Evolutionary conservation across 1,140 invertebrate genomes (phyloP).

Genomic region (Aphelenchoides besseyi): DNA sequence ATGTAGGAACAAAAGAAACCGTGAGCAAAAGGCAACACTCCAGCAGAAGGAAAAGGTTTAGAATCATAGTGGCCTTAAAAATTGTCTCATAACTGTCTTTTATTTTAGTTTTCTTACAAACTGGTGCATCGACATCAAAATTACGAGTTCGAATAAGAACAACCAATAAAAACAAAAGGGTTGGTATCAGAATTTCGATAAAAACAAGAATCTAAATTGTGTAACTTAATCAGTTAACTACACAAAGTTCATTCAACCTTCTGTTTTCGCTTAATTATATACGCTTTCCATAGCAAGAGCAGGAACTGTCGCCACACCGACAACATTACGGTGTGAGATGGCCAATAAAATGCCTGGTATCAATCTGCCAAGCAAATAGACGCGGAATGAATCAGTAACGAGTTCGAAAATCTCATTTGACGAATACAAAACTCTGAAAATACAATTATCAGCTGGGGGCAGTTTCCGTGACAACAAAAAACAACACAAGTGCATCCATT

Average conservation of each 20-base stretch:
- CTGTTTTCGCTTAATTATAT: slow-evolving; percentile 27
- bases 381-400: background rate
- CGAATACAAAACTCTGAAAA: slow-evolving; percentile 1
- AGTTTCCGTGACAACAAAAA: slow-evolving; percentile 3
- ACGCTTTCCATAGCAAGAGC: slow-evolving; percentile 26
- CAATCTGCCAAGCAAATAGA: background rate
- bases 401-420: background rate
- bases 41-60: slow-evolving; percentile 69
- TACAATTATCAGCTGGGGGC: background rate
- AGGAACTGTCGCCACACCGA: slow-evolving; percentile 24
- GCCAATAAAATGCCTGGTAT: no score
- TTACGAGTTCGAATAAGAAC: slow-evolving; percentile 25
- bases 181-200: slow-evolving; percentile 27
- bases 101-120: slow-evolving; percentile 1
- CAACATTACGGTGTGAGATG: no score
- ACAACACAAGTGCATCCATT: background rate
- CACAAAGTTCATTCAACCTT: slow-evolving; percentile 16
- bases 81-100: slow-evolving; percentile 9
- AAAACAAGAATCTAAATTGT: slow-evolving; percentile 18
- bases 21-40: slow-evolving; percentile 67
- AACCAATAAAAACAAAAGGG: slow-evolving; percentile 24
- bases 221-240: background rate
- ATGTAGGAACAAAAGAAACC: slow-evolving; percentile 68
- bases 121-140: slow-evolving; percentile 25
- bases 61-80: slow-evolving; percentile 34